phyloP scores from a whole-genome alignment of 2,888 invertebrate species.

The Apotomis betuletana region DNA sequence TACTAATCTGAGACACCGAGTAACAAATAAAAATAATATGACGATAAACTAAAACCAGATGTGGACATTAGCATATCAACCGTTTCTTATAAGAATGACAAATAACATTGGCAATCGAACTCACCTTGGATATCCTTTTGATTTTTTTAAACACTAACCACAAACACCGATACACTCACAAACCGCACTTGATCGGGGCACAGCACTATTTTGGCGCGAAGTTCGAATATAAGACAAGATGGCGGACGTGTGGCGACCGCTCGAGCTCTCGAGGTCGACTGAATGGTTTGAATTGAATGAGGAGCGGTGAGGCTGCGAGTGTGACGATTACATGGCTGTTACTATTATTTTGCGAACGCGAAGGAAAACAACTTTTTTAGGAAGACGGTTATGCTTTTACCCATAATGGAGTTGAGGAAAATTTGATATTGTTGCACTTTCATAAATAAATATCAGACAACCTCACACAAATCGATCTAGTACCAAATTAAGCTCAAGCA shows the following conservation, averaged over 20 bases:
- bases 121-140: conserved; percentile 31
- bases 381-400: conserved; percentile 24
- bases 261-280: conserved; percentile 77
- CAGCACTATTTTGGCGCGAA: conserved; percentile 67
- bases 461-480: no score
- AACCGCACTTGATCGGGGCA: conserved; percentile 44
- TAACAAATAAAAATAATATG: conserved; percentile 22
- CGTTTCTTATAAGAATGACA: conserved; percentile 32
- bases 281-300: conserved; percentile 52
- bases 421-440: no score
- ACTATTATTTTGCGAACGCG: conserved; percentile 35
- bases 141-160: conserved; percentile 43
- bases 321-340: conserved; percentile 7
- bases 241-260: conserved; percentile 43
- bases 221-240: conserved; percentile 59
- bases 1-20: conserved; percentile 10
- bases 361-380: conserved; percentile 41
- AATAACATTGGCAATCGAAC: conserved; percentile 31
- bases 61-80: conserved; percentile 36
- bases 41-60: conserved; percentile 31
- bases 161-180: conserved; percentile 39
- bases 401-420: conserved; percentile 3
- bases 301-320: conserved; percentile 50
- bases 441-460: no score
- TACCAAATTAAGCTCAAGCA: no score